Conservation (phyloP, 2,888 invertebrate genomes). For the Ormyrus rosae region DNA sequence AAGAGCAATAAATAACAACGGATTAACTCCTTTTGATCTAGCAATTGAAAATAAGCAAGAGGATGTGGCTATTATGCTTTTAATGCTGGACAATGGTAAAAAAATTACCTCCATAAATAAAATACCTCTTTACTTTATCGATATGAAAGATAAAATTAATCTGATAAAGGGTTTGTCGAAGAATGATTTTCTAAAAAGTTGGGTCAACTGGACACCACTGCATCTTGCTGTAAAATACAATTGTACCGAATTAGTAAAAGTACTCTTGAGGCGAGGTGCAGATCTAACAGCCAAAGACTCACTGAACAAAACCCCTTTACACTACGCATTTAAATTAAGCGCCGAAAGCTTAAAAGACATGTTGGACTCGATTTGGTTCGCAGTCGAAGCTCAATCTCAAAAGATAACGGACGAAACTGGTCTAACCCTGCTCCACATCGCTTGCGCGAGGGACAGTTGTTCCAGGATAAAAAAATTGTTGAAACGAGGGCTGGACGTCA, state of each 20-base stretch:
- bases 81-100: no score
- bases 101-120: no score
- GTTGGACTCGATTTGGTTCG: slow-evolving; percentile 9
- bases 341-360: background rate
- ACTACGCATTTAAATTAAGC: slow-evolving; percentile 9
- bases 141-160: background rate
- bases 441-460: slow-evolving; percentile 14
- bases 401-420: background rate
- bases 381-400: background rate
- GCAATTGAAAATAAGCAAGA: no score
- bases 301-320: background rate
- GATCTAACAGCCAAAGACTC: slow-evolving; percentile 26
- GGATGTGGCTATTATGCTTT: no score
- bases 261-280: slow-evolving; percentile 20
- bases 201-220: background rate
- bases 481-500: background rate
- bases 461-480: background rate
- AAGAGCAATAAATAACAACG: no score
- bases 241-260: background rate
- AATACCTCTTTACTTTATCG: no score
- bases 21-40: no score
- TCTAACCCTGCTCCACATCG: slow-evolving; percentile 1
- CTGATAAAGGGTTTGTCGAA: background rate
- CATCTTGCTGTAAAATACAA: slow-evolving; percentile 26
- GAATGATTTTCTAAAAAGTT: slow-evolving; percentile 3